Base-by-base conservation (phyloP, 2,888 invertebrate genomes). In the Pammene fasciana region DNA sequence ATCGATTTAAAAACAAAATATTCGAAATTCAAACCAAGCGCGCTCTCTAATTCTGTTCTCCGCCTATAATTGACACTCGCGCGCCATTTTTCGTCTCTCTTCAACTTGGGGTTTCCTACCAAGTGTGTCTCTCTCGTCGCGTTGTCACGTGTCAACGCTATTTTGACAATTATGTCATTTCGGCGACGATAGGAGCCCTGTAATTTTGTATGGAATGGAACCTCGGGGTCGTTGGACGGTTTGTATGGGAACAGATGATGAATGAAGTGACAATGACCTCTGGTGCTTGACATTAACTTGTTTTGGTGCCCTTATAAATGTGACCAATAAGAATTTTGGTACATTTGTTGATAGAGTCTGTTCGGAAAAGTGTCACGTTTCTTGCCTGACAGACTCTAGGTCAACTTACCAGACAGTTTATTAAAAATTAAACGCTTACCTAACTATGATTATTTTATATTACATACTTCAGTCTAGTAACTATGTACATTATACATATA, bases 101-200 rank as follows among this genome's bases (percentile, higher is more conserved):
- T 78, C 50, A 50, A 56, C 82, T 71, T 70, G 8, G 13, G 9
- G 6, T n/a, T 14, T 46, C 68, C 38, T 38, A 59, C 72, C 84
- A 76, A 73, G 13, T 72, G 72, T 67, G 74, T 90, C 88, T 82
- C 84, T 75, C 56, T 86, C 65, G 67, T 76, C 80, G 78, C 79
- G 79, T 79, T 90, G 90, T 92, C 92, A 92, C 92, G 92, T 92
- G 87, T 90, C 90, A 90, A 86, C 84, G 88, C 81, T 90, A 92
- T 92, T 92, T 92, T 87, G 92, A 92, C 92, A 92, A 92, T 92
- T 92, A 92, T 92, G 92, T 92, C 92, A 92, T 92, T 92, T 90
- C 88, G 87, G 86, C 88, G 90, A 89, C 88, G 88, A 88, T 90
- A 88, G 89, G 78, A 76, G 83, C 86, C 82, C 87, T 88, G 84